Evolutionary conservation across 2,888 invertebrate genomes (phyloP).

Genomic region (Melanargia galathea): DNA sequence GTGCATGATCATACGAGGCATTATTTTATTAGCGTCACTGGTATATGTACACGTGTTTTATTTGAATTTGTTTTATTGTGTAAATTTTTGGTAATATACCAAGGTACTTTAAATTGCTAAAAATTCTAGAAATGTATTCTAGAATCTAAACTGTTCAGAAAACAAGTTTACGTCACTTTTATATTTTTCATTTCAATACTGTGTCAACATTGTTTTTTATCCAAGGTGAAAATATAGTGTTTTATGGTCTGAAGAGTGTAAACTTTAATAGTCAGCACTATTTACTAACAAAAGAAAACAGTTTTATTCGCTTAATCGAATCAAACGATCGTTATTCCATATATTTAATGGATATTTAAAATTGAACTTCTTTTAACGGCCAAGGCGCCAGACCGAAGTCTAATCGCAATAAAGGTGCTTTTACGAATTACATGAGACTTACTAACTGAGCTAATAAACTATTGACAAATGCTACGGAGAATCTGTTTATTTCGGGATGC

Average conservation of each 20-base stretch:
- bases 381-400: neutral
- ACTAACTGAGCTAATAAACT: slow-evolving; percentile 40
- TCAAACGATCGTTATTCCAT: slow-evolving; percentile 5
- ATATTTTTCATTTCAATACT: neutral
- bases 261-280: slow-evolving; percentile 4
- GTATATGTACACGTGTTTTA: too few relatives aligned
- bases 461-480: slow-evolving; percentile 45
- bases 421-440: slow-evolving; percentile 26
- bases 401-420: slow-evolving; percentile 1
- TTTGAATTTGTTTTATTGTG: too few relatives aligned
- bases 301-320: slow-evolving; percentile 7
- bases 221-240: neutral
- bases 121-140: too few relatives aligned
- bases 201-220: neutral
- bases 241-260: neutral
- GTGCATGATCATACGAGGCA: slow-evolving; percentile 21
- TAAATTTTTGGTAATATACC: too few relatives aligned
- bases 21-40: neutral
- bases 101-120: too few relatives aligned
- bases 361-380: slow-evolving; percentile 10
- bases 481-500: slow-evolving; percentile 49
- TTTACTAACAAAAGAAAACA: slow-evolving; percentile 1
- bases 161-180: too few relatives aligned
- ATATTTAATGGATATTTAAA: slow-evolving; percentile 4
- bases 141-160: too few relatives aligned